These are phyloP conservation scores for Meganola albula DNA, from an alignment of 2,888 invertebrate genomes.

Conservation along the genomic window DNA sequence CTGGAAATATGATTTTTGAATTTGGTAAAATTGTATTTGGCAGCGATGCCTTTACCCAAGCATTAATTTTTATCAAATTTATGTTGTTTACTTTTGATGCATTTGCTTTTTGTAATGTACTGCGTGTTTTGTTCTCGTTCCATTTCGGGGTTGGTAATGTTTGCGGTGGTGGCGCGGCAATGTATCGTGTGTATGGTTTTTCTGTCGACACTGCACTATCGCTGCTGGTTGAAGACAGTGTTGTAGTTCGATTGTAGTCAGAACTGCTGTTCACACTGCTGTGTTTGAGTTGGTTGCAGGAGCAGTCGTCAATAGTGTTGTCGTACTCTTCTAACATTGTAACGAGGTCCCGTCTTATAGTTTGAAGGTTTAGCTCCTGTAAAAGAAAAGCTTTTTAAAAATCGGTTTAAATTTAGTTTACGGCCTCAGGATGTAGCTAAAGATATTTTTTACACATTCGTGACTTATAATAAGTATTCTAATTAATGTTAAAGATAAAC, in stretches of 20 bases:
- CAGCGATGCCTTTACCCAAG: slow-evolving; percentile 24
- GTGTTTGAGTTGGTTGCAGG: slow-evolving; percentile 33
- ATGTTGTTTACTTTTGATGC: slow-evolving; percentile 3
- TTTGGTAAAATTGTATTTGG: slow-evolving; percentile 14
- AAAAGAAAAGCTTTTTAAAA: not conserved
- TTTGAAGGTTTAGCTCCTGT: slow-evolving; percentile 40
- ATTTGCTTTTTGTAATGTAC: not conserved
- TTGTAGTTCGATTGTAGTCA: slow-evolving; percentile 14
- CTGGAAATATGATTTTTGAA: slow-evolving; percentile 14
- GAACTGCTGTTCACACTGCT: slow-evolving; percentile 18
- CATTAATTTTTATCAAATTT: slow-evolving; percentile 9
- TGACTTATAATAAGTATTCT: too few relatives aligned
- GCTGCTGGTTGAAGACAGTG: slow-evolving; percentile 12
- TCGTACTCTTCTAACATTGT: slow-evolving; percentile 31
- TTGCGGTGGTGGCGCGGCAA: slow-evolving; percentile 22
- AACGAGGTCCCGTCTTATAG: slow-evolving; percentile 31
- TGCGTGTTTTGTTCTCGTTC: slow-evolving; percentile 6
- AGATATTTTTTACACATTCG: too few relatives aligned
- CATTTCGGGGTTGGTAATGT: slow-evolving; percentile 24
- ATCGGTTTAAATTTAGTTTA: too few relatives aligned
- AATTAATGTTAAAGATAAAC: too few relatives aligned
- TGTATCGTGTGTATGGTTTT: slow-evolving; percentile 7
- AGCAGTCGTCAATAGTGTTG: slow-evolving; percentile 26
- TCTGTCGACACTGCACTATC: slow-evolving; percentile 9
- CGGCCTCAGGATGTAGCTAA: too few relatives aligned